These are phyloP conservation scores for Aleiodes alternator DNA, from an alignment of 2,888 invertebrate species.

Conservation along the genomic window DNA sequence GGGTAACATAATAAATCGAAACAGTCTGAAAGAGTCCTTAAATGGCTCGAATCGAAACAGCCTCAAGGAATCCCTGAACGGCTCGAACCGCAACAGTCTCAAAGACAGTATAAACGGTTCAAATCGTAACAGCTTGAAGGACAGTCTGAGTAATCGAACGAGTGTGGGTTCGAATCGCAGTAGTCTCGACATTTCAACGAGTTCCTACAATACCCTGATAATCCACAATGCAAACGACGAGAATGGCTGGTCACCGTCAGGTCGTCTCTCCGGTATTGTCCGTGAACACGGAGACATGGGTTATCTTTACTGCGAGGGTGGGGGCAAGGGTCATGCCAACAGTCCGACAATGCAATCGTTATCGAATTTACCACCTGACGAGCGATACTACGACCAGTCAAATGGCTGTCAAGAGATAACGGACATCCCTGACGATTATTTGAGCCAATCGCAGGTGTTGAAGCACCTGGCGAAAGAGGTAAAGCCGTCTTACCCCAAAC, in stretches of 20 bases:
- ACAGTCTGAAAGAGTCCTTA: constrained; percentile 72
- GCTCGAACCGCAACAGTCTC: constrained; percentile 72
- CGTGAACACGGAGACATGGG: constrained; percentile 73
- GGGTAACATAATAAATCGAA: constrained; percentile 72
- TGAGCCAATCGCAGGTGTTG: constrained; percentile 86
- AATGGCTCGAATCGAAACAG: constrained; percentile 73
- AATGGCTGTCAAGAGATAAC: constrained; percentile 83
- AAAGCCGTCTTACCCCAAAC: constrained; percentile 69
- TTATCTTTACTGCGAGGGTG: constrained; percentile 71
- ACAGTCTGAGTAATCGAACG: constrained; percentile 81
- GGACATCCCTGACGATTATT: constrained; percentile 89
- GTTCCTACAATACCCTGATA: constrained; percentile 89
- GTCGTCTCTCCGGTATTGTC: constrained; percentile 74
- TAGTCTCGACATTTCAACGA: constrained; percentile 85
- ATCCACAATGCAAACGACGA: constrained; percentile 86
- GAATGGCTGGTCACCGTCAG: constrained; percentile 81
- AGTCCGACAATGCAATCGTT: constrained; percentile 75
- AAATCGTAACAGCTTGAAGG: constrained; percentile 77
- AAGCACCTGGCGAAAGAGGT: constrained; percentile 91
- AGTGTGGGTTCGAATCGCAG: constrained; percentile 81
- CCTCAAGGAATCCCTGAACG: constrained; percentile 72
- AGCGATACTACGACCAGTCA: constrained; percentile 71
- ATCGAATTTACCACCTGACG: constrained; percentile 71
- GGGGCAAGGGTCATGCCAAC: constrained; percentile 72
- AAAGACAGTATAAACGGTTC: constrained; percentile 74